These are phyloP conservation scores for Creontiades dilutus DNA, from an alignment of 2,888 invertebrate species.

Conservation along the genomic window DNA sequence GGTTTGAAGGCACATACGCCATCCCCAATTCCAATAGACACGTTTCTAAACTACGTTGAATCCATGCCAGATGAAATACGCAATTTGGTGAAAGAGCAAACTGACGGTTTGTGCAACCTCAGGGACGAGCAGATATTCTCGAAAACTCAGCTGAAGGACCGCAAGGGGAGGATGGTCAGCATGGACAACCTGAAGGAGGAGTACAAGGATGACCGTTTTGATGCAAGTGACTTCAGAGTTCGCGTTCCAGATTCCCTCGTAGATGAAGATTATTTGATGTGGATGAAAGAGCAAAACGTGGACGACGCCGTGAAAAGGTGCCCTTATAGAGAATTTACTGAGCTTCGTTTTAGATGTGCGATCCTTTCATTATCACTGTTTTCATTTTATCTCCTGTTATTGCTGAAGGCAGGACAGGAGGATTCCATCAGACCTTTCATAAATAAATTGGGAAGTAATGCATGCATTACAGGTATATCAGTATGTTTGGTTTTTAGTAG, in stretches of 20 bases:
- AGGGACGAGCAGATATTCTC: background rate
- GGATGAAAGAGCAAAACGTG: conserved; percentile 30
- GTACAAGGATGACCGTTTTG: conserved; percentile 46
- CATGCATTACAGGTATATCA: too few relatives aligned
- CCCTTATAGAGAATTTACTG: too few relatives aligned
- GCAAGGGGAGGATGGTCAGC: conserved; percentile 6
- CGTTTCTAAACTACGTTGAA: conserved; percentile 42
- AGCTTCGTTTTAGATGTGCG: too few relatives aligned
- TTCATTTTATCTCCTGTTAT: too few relatives aligned
- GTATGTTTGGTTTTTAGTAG: too few relatives aligned
- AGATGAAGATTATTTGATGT: conserved; percentile 36
- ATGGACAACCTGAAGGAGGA: conserved; percentile 45
- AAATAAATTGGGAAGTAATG: too few relatives aligned
- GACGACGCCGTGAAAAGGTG: conserved; percentile 50
- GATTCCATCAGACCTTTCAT: too few relatives aligned
- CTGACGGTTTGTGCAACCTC: background rate
- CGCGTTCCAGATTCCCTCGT: background rate
- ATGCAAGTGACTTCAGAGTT: conserved; percentile 36
- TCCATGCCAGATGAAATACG: conserved; percentile 38
- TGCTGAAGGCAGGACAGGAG: too few relatives aligned
- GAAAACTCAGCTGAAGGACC: background rate
- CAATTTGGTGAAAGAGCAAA: conserved; percentile 38
- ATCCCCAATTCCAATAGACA: conserved; percentile 39
- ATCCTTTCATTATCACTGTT: too few relatives aligned
- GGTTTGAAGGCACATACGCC: background rate